A percentile compares a stretch with the other conserved stretches of the same genome.
Conservation (phyloP, 2,113 vertebrate genomes). For the Melanerpes formicivorus region DNA sequence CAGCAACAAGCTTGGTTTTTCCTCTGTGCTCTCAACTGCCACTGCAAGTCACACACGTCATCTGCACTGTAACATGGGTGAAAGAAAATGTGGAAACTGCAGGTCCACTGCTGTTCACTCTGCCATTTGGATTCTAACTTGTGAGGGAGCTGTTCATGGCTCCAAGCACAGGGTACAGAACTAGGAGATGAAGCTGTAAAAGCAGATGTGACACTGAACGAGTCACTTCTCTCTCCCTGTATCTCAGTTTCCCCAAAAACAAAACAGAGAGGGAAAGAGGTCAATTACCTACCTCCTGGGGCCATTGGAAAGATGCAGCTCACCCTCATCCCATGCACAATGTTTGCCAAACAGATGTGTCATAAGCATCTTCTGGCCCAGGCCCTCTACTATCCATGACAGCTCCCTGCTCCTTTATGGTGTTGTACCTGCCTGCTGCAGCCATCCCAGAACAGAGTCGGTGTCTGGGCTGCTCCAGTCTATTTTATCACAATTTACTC, state of each 20-base stretch:
- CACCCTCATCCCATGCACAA: neutral
- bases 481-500: conserved; percentile 92
- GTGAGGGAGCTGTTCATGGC: neutral
- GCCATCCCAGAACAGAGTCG: conserved; percentile 61
- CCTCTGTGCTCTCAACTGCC: neutral
- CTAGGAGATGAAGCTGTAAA: neutral
- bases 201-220: neutral
- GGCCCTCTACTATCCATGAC: neutral
- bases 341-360: neutral
- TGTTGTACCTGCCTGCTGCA: neutral
- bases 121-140: neutral
- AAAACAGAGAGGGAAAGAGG: neutral
- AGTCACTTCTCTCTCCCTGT: neutral
- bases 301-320: neutral
- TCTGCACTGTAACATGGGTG: neutral
- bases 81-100: neutral
- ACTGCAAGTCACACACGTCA: neutral
- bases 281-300: neutral
- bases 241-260: neutral
- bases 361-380: neutral
- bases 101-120: neutral
- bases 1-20: neutral
- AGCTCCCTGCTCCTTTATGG: neutral
- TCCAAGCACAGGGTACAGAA: neutral
- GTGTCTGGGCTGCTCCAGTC: conserved; percentile 75